Percentiles rank a stretch among this genome's conserved stretches.
Conservation (phyloP, 2,888 invertebrate species). For the Isoperla grammatica region DNA sequence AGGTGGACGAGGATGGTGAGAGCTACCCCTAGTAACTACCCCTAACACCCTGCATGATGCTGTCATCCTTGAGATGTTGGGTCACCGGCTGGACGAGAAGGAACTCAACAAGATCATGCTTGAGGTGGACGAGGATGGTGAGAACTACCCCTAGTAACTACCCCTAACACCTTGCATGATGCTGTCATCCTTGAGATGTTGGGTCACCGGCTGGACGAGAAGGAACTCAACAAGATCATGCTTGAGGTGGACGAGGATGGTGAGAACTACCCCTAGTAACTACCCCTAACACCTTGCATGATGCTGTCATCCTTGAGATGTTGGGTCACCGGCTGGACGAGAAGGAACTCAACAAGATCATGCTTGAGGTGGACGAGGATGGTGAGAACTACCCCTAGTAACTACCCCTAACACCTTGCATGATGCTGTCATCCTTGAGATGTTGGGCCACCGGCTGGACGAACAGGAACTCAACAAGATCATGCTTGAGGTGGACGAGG, state of each 20-base stretch:
- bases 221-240: slow-evolving; percentile 72
- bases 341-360: slow-evolving; percentile 71
- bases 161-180: neutral
- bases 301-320: neutral
- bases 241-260: slow-evolving; percentile 86
- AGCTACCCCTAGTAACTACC: neutral
- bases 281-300: neutral
- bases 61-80: slow-evolving; percentile 77
- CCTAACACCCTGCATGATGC: neutral
- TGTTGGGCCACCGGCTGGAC: slow-evolving; percentile 53
- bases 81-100: slow-evolving; percentile 77
- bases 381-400: slow-evolving; percentile 49
- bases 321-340: slow-evolving; percentile 59
- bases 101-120: slow-evolving; percentile 72
- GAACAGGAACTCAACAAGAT: slow-evolving; percentile 73
- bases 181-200: slow-evolving; percentile 72
- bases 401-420: neutral
- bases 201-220: slow-evolving; percentile 80
- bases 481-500: slow-evolving; percentile 81
- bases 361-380: slow-evolving; percentile 82
- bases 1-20: slow-evolving; percentile 84
- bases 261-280: slow-evolving; percentile 42
- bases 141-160: slow-evolving; percentile 32
- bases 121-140: slow-evolving; percentile 87
- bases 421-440: neutral